Base-by-base conservation (phyloP, 1,140 invertebrate genomes). In the Atta colombica region DNA sequence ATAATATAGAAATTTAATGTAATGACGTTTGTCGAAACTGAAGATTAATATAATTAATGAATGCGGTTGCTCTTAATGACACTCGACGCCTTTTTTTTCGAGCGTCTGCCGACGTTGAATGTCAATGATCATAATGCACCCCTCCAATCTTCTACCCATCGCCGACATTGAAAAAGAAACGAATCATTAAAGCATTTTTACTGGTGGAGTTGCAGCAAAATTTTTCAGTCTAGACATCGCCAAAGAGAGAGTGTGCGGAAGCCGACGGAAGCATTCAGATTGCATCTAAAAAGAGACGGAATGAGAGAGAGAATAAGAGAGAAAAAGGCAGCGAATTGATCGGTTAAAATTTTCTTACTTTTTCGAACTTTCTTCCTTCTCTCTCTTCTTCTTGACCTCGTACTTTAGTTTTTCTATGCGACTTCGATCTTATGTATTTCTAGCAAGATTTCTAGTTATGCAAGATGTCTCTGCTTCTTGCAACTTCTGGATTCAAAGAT, bases 281-380 rank as follows among this genome's bases (percentile, higher is more conserved):
- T 51, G 74, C 74, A 72, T 28, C 4, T 49, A 55, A 65, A 63
- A 14, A 45, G 39, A 14, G 77, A 61, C 0, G 16, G n/a, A 0
- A 49, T 2, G n/a, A 71, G 35, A 51, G 21, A 39, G 8, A 18
- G 35, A 63, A 18, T 18, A 51, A 80, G 10, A 71, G 16, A 3
- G n/a, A 82, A 60, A 74, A 66, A 74, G 78, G 31, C 39, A 31
- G 51, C 3, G 35, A 78, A 78, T 68, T 72, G 75, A 85, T 25
- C 71, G 63, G 81, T 90, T 58, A 25, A 74, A 87, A 85, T 85
- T 90, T 90, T 88, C 78, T n/a, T 51, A 81, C 53, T 49, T 60
- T 77, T 81, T 65, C 72, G 6, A 72, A 60, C 53, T 82, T 39
- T 28, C 14, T 28, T 58, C 28, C 18, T 45, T n/a, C 28, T 68